Base-by-base conservation (phyloP, 2,888 invertebrate genomes). In the Nephrocerus scutellatus region DNA sequence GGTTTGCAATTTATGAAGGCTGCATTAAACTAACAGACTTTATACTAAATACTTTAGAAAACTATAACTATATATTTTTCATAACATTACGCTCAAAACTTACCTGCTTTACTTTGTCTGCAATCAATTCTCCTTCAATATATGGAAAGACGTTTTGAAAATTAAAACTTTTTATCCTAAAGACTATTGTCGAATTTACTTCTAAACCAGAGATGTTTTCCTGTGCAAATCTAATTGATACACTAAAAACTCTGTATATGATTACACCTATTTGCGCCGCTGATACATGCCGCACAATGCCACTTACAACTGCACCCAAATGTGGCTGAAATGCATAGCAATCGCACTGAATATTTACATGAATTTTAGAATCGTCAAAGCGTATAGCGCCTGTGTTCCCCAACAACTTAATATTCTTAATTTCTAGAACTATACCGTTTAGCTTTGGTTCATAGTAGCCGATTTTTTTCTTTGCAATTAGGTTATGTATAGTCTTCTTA, bases 161-260 rank as follows among this genome's bases (percentile, higher is more conserved):
- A 38, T 66, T 56, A 23, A 62, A 68, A 8, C 60, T 54, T 16
- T 60, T 63, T 22, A 69, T 63, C 4, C 56, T 55, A 44, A 69
- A 62, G 34, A 57, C 58, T 6, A 69, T 58, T 23, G 68, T 57
- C 12, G 75, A 68, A 18, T 68, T 60, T 44, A 70, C 52, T 5
- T 73, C 72, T 7, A 65, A 40, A 24, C 49, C 47, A 4, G 47
- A 53, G 19, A 52, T 42, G 15, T 44, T 43, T 8, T 58, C 57
- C 12, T 56, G 53, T 9, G 48, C 43, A 47, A 72, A 70, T 43
- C 72, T 73, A 28, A 81, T 68, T n/a, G 76, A 74, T 9, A 77
- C 77, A 55, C 79, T 80, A 50, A 82, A 82, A 4, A 73, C 70
- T 33, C 75, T 70, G 56, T 82, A 79, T 2, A 81, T 74, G 33